Evolutionary conservation across 2,888 invertebrate genomes (phyloP).

Genomic region (Neria commutata): DNA sequence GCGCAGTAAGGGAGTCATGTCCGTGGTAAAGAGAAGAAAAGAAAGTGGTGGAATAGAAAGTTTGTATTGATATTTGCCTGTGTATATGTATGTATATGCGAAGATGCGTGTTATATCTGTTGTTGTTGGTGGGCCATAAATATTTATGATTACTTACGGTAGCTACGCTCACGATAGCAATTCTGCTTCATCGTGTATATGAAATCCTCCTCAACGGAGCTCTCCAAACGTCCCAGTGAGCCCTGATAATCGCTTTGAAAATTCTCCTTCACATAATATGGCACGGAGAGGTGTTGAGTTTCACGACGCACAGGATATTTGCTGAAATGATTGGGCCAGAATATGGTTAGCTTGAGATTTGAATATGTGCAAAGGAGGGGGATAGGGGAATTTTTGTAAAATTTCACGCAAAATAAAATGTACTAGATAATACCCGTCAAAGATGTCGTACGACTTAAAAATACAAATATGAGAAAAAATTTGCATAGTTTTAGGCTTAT

Average conservation of each 20-base stretch:
- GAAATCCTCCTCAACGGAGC: constrained; percentile 94
- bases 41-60: constrained; percentile 24
- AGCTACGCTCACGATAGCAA: constrained; percentile 91
- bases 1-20: constrained; percentile 8
- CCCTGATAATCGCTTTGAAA: constrained; percentile 84
- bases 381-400: background rate
- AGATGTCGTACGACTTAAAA: background rate
- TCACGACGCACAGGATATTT: constrained; percentile 71
- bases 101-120: constrained; percentile 35
- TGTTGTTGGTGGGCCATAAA: background rate
- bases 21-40: constrained; percentile 15
- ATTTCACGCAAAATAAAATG: constrained; percentile 1
- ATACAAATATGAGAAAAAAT: background rate
- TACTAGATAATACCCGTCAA: too few species aligned
- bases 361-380: background rate
- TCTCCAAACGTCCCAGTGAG: constrained; percentile 83
- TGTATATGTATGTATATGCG: constrained; percentile 3
- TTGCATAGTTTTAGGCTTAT: background rate
- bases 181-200: constrained; percentile 82
- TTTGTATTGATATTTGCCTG: constrained; percentile 16
- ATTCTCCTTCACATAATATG: constrained; percentile 94
- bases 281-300: constrained; percentile 80
- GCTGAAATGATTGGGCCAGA: constrained; percentile 44
- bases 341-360: background rate
- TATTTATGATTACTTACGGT: constrained; percentile 63